Conservation (phyloP, 1,140 invertebrate species). For the Bombyx mori region ASM3026992v2 NC_085120.1:4987001-4987500, state of each 20-base stretch:
- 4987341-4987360: conserved; percentile 55
- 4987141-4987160: conserved; percentile 43
- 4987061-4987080: conserved; percentile 40
- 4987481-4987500: conserved; percentile 38
- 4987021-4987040: conserved; percentile 5
- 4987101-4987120: conserved; percentile 3
- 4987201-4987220: conserved; percentile 53
- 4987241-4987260: conserved; percentile 51
- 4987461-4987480: conserved; percentile 24
- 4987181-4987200: conserved; percentile 32
- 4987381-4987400: conserved; percentile 39
- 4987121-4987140: conserved; percentile 57
- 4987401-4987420: conserved; percentile 45
- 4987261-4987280: conserved; percentile 65
- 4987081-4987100: conserved; percentile 37
- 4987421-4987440: conserved; percentile 54
- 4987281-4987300: conserved; percentile 66
- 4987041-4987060: conserved; percentile 19
- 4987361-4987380: conserved; percentile 54
- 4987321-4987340: conserved; percentile 59
- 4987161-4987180: conserved; percentile 40
- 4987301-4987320: conserved; percentile 64
- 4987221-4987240: conserved; percentile 41
- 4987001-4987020: not conserved
- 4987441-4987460: conserved; percentile 45